Evolutionary conservation across 2,113 vertebrate species (phyloP).

Genomic region (Melanotaenia duboulayi): DNA sequence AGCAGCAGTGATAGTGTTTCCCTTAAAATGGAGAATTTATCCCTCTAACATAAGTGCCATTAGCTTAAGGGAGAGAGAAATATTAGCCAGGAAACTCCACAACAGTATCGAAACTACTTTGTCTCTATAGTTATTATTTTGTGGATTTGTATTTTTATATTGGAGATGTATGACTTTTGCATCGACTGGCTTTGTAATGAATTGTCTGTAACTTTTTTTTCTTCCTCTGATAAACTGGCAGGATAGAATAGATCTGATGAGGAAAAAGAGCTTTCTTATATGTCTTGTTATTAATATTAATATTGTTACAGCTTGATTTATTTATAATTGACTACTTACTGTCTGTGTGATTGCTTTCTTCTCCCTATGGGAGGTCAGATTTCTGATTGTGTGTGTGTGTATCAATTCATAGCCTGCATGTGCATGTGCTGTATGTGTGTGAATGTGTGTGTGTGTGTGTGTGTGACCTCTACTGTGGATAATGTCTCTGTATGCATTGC

Average conservation of each 20-base stretch:
- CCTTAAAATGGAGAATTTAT: constrained; percentile 72
- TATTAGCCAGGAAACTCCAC: constrained; percentile 78
- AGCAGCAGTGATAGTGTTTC: constrained; percentile 61
- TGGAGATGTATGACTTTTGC: constrained; percentile 83
- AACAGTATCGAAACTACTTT: constrained; percentile 77
- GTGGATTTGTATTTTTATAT: constrained; percentile 90
- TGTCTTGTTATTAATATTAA: constrained; percentile 72
- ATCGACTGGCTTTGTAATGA: constrained; percentile 83
- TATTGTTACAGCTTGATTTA: constrained; percentile 76
- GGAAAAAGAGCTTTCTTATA: constrained; percentile 74
- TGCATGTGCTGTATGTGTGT: constrained; percentile 61
- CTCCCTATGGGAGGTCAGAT: constrained; percentile 85
- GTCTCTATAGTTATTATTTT: constrained; percentile 85
- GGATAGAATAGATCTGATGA: constrained; percentile 57
- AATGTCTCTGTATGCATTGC: constrained; percentile 80
- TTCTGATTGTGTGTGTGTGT: constrained; percentile 54
- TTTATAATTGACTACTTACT: constrained; percentile 75
- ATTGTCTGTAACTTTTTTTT: constrained; percentile 71
- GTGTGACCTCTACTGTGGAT: constrained; percentile 49
- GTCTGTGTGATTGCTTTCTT: constrained; percentile 80
- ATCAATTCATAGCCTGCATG: constrained; percentile 68
- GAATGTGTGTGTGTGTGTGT: constrained; percentile 22
- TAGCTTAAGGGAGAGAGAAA: constrained; percentile 77
- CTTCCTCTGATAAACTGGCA: constrained; percentile 61
- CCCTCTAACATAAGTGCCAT: constrained; percentile 86